Evolutionary conservation across 2,113 vertebrate species (phyloP).

Genomic region (Plecotus auritus): DNA sequence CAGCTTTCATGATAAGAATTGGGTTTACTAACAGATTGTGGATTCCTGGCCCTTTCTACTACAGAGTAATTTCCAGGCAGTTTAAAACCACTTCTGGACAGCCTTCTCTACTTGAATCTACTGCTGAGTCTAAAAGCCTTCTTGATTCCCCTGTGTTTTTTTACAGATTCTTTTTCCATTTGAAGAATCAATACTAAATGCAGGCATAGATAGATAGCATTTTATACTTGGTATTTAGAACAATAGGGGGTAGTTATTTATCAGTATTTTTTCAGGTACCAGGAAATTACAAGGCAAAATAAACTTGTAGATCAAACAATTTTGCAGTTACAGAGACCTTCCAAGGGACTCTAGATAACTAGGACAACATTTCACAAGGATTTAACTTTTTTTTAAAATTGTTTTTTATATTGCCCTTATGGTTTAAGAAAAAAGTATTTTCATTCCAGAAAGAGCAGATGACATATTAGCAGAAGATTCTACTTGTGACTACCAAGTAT

Average conservation of each 20-base stretch:
- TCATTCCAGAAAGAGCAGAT: background rate
- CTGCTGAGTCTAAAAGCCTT: constrained; percentile 54
- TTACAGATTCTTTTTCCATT: constrained; percentile 54
- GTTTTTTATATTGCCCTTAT: background rate
- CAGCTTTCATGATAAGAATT: background rate
- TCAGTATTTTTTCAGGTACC: background rate
- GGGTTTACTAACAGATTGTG: constrained; percentile 44
- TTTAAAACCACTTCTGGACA: constrained; percentile 46
- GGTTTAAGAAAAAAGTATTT: background rate
- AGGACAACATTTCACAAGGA: background rate
- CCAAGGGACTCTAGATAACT: background rate
- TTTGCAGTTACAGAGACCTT: constrained; percentile 17
- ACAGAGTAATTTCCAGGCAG: constrained; percentile 65
- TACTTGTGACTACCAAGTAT: background rate
- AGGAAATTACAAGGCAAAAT: constrained; percentile 45
- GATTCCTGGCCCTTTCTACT: constrained; percentile 5
- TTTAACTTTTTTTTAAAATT: background rate
- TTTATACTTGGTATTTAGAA: constrained; percentile 49
- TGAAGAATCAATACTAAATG: constrained; percentile 67
- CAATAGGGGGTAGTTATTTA: constrained; percentile 35
- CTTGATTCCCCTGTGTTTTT: constrained; percentile 20
- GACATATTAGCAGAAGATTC: background rate
- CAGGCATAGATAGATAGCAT: constrained; percentile 43
- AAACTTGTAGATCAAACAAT: constrained; percentile 52
- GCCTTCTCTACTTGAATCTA: background rate